These are phyloP conservation scores for Eptesicus fuscus DNA, from an alignment of 2,113 vertebrate genomes.

Conservation along the genomic window DNA sequence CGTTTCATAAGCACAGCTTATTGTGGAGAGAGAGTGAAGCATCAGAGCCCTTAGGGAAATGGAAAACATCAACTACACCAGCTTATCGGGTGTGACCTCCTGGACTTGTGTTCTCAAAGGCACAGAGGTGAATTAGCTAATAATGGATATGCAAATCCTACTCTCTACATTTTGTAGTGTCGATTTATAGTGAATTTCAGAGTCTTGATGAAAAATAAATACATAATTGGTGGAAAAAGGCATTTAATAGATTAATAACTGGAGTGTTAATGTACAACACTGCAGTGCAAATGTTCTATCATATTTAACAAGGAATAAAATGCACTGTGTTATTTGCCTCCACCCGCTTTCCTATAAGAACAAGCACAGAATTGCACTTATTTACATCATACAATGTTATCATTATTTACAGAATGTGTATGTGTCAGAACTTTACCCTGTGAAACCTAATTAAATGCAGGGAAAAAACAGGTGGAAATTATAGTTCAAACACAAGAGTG, in stretches of 20 bases:
- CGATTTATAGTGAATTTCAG: neutral
- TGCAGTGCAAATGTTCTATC: neutral
- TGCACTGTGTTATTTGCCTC: neutral
- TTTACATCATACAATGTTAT: conserved; percentile 29
- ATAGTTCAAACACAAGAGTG: neutral
- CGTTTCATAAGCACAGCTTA: neutral
- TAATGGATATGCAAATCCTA: neutral
- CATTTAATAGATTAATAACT: neutral
- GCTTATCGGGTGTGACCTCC: neutral
- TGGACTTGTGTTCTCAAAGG: neutral
- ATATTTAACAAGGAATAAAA: neutral
- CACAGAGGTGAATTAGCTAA: neutral
- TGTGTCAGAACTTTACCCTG: conserved; percentile 9
- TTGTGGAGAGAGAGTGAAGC: neutral
- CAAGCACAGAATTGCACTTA: neutral
- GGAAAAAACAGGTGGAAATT: neutral
- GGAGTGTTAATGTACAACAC: neutral
- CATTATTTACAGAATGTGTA: conserved; percentile 20
- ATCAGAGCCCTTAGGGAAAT: neutral
- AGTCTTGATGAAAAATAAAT: neutral
- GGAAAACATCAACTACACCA: neutral
- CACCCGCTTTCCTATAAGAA: conserved; percentile 16
- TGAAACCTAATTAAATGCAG: conserved; percentile 30
- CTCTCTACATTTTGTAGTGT: neutral
- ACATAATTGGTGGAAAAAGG: neutral